Base-by-base conservation (phyloP, 2,797 vertebrate genomes). In the Siniperca obscura region DNA sequence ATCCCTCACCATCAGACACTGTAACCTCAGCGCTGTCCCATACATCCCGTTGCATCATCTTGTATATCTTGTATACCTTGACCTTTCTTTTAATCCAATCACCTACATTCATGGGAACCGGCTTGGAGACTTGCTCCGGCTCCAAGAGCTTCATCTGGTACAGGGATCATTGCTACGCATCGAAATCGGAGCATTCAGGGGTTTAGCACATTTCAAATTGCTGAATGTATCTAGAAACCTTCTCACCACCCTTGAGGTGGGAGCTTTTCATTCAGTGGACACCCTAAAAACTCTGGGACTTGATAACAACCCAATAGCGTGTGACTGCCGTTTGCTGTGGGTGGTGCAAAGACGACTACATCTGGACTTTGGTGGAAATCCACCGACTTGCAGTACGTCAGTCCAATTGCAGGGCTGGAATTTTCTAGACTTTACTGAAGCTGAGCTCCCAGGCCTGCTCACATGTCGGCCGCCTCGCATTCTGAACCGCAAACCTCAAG, bases 321-420 rank as follows among this genome's bases (percentile, higher is more conserved):
- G 97, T 2, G 97, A 98, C 86, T 98, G 97, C 76, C 96, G 97
- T 7, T 95, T 98, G 72, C 93, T 96, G 57, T 98, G 97, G 97
- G 82, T 97, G 46, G 89, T 96, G 27, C 93, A 80, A 22, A 92
- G 93, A 3, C 92, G 90, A 3, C n/a, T 52, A 10, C 75, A 65
- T 50, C 88, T 97, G 44, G 88, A 95, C 76, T 97, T 97, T 5
- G 96, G 95, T 2, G 82, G 91, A 0, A 85, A 56, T 3, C 90
- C 92, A 0, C 96, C 97, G 0, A 89, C 93, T 36, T 98, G 97
- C 52, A 76, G 93, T 0, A 90, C 95, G 42, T 96, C 96, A 0
- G 82, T 70, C 19, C 91, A 90, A 0, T 82, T 95, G 22, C 94
- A 93, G 64, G 95, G 93, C n/a, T 95, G 93, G 77, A 91, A 44